Evolutionary conservation across 2,888 invertebrate species (phyloP).

Genomic region (Archaeoteleia sp.): DNA sequence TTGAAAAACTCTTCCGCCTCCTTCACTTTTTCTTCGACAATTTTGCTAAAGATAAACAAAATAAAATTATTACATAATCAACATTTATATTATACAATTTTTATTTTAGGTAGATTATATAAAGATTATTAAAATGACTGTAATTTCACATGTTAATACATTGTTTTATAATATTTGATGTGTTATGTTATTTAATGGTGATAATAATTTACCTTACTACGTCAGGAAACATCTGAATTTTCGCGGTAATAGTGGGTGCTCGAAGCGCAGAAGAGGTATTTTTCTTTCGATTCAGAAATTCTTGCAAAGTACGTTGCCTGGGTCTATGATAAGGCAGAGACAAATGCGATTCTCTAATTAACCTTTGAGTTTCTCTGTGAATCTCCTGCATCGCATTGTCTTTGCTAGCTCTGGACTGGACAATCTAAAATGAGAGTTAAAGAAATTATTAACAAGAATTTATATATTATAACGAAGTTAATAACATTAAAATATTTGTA

Average conservation of each 20-base stretch:
- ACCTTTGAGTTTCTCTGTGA: constrained; percentile 88
- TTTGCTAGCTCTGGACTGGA: constrained; percentile 62
- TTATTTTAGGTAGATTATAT: too few relatives aligned
- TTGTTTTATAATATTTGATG: neutral
- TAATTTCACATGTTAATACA: too few relatives aligned
- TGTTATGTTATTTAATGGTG: neutral
- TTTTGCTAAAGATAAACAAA: constrained; percentile 77
- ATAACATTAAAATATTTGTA: too few relatives aligned
- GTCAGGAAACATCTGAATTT: constrained; percentile 81
- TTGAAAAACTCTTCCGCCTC: constrained; percentile 86
- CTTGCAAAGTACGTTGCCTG: constrained; percentile 85
- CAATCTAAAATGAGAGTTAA: constrained; percentile 21
- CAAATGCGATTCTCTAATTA: constrained; percentile 84
- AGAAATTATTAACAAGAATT: constrained; percentile 5
- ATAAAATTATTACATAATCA: too few relatives aligned
- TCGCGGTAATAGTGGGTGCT: constrained; percentile 74
- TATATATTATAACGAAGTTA: neutral
- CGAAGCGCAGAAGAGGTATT: constrained; percentile 62
- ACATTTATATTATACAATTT: too few relatives aligned
- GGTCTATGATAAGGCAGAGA: constrained; percentile 92
- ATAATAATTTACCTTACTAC: constrained; percentile 63
- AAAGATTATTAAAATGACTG: too few relatives aligned
- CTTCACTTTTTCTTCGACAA: constrained; percentile 83
- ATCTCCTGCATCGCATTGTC: constrained; percentile 84
- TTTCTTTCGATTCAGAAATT: constrained; percentile 81